phyloP scores from a whole-genome alignment of 1,140 invertebrate species.

The Sitophilus oryzae region DNA sequence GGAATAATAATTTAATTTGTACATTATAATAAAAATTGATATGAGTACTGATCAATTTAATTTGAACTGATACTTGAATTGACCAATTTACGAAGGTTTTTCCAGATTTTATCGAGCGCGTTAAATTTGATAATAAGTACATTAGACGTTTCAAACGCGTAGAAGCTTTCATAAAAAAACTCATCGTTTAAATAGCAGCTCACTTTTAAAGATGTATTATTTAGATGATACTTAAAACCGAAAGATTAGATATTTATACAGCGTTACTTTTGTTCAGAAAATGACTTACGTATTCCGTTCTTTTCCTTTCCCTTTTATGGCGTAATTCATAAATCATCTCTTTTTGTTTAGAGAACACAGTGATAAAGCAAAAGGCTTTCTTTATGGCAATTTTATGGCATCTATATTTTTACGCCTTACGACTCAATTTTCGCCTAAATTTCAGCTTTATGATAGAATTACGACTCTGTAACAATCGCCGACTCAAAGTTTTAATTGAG shows the following conservation, averaged over 20 bases:
- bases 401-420: conserved; percentile 8
- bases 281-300: not conserved
- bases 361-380: conserved; percentile 2
- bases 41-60: too few relatives aligned
- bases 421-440: conserved; percentile 12
- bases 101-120: too few relatives aligned
- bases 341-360: conserved; percentile 1
- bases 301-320: not conserved
- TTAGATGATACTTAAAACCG: too few relatives aligned
- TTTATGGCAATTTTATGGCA: conserved; percentile 7
- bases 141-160: too few relatives aligned
- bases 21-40: too few relatives aligned
- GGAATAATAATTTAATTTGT: too few relatives aligned
- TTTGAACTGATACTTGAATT: too few relatives aligned
- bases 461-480: conserved; percentile 5
- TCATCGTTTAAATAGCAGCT: too few relatives aligned
- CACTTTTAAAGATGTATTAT: too few relatives aligned
- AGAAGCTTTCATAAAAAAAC: too few relatives aligned
- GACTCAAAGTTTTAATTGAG: conserved; percentile 10
- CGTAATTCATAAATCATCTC: not conserved
- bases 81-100: too few relatives aligned
- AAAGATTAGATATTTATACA: not conserved
- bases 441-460: conserved; percentile 15
- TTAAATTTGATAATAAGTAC: too few relatives aligned
- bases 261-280: not conserved